Conservation (phyloP, 2,797 vertebrate species). For the Eleutherodactylus coqui region DNA sequence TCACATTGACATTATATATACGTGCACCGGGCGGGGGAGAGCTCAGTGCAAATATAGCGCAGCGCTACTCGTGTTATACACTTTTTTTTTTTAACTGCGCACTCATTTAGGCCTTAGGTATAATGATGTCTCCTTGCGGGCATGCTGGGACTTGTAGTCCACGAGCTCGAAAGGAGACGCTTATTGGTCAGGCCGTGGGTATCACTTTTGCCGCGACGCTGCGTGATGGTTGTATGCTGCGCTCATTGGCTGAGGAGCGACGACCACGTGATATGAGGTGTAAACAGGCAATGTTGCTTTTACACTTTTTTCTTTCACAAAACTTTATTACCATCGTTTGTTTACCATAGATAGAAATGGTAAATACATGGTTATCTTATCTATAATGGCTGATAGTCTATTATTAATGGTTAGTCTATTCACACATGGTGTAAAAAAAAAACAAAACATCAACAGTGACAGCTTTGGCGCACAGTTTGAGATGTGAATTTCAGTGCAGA, state of each 20-base stretch:
- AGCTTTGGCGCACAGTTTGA: no score
- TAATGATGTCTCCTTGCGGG: neutral
- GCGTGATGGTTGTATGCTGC: neutral
- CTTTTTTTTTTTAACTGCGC: no score
- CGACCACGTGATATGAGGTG: neutral
- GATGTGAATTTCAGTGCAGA: no score
- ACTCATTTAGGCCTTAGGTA: neutral
- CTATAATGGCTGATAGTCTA: neutral
- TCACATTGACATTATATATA: no score
- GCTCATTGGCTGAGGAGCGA: slow-evolving; percentile 1
- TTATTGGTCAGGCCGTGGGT: neutral
- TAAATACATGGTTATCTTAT: neutral
- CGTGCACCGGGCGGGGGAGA: no score
- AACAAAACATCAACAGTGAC: no score
- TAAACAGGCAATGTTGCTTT: slow-evolving; percentile 4
- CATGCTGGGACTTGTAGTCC: slow-evolving; percentile 2
- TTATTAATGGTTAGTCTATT: no score
- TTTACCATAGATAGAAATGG: neutral
- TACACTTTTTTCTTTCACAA: neutral
- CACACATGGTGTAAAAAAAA: no score
- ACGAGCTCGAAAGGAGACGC: neutral
- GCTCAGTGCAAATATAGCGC: no score
- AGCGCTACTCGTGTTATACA: no score
- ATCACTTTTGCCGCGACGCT: neutral
- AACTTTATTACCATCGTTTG: neutral